Conservation (phyloP, 1,140 invertebrate genomes). For the Drosophila tristis region DNA sequence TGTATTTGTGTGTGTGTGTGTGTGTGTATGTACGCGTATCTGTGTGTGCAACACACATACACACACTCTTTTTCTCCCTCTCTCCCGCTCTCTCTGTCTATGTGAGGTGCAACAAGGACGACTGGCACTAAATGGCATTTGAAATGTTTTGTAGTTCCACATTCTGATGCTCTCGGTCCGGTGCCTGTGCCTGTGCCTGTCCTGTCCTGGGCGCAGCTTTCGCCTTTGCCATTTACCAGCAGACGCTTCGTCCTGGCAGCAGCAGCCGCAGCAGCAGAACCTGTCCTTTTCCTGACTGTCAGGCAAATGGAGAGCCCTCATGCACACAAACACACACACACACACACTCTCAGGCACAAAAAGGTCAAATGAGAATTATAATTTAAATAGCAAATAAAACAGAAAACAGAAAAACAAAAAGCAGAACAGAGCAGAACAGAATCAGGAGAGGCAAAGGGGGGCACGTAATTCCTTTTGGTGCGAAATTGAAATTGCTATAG, state of each 20-base stretch:
- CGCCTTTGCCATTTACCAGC: conserved; percentile 56
- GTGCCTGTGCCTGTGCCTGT: conserved; percentile 3
- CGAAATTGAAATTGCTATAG: conserved; percentile 55
- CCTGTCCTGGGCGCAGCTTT: conserved; percentile 38
- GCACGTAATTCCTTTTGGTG: conserved; percentile 58
- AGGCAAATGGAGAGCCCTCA: conserved; percentile 37
- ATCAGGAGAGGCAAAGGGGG: conserved; percentile 32
- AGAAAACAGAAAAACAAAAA: conserved; percentile 54
- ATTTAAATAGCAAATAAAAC: conserved; percentile 63
- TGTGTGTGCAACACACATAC: conserved; percentile 6
- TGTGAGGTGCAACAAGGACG: conserved; percentile 56
- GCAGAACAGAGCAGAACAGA: conserved; percentile 13
- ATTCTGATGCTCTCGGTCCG: conserved; percentile 30
- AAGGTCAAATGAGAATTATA: conserved; percentile 64
- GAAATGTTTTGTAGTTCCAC: conserved; percentile 65
- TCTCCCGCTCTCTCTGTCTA: conserved; percentile 21
- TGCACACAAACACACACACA: conserved; percentile 20
- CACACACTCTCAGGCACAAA: conserved; percentile 35
- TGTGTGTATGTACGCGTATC: conserved; percentile 17
- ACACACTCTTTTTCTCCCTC: background rate
- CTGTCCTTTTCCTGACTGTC: conserved; percentile 42
- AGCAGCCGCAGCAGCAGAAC: no score
- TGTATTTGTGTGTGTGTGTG: conserved; percentile 7
- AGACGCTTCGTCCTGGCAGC: conserved; percentile 40
- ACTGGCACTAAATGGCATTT: conserved; percentile 64